These are phyloP conservation scores for Carcharodon carcharias DNA, from an alignment of 2,797 vertebrate genomes.

Conservation along the genomic window DNA sequence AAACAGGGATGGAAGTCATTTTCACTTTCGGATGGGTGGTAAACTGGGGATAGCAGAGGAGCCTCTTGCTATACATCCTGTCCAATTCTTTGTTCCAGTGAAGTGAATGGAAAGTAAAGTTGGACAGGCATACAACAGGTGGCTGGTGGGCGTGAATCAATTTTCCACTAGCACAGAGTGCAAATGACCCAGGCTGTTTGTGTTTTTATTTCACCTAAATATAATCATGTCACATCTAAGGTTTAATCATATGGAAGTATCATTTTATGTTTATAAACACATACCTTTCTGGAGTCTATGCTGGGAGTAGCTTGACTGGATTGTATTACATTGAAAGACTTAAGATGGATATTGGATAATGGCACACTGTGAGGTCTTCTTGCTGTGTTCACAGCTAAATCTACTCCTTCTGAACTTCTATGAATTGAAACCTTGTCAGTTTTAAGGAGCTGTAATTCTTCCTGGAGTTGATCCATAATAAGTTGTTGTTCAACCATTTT, in stretches of 20 bases:
- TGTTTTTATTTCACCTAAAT: not conserved
- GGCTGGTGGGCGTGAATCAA: not conserved
- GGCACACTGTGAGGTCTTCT: constrained; percentile 68
- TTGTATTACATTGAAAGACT: constrained; percentile 40
- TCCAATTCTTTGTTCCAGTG: not conserved
- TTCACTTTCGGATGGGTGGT: not conserved
- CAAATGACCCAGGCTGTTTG: not conserved
- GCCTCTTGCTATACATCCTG: not conserved
- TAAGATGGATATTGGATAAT: constrained; percentile 47
- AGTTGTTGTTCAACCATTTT: constrained; percentile 79
- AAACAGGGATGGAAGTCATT: not conserved
- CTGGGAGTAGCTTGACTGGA: constrained; percentile 45
- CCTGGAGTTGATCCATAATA: constrained; percentile 63
- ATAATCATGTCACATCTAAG: not conserved
- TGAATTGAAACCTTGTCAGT: constrained; percentile 44
- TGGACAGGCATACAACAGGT: too few species aligned
- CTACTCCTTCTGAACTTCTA: constrained; percentile 46
- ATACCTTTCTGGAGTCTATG: constrained; percentile 61
- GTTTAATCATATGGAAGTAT: not conserved
- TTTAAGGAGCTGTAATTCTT: constrained; percentile 53
- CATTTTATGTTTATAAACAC: not conserved
- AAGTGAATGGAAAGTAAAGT: not conserved
- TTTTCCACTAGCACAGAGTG: not conserved
- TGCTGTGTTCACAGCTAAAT: constrained; percentile 42
- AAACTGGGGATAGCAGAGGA: not conserved